A percentile compares a stretch with the other conserved stretches of the same genome.
phyloP scores from a whole-genome alignment of 2,797 vertebrate genomes.

The Sebastes miniatus region DNA sequence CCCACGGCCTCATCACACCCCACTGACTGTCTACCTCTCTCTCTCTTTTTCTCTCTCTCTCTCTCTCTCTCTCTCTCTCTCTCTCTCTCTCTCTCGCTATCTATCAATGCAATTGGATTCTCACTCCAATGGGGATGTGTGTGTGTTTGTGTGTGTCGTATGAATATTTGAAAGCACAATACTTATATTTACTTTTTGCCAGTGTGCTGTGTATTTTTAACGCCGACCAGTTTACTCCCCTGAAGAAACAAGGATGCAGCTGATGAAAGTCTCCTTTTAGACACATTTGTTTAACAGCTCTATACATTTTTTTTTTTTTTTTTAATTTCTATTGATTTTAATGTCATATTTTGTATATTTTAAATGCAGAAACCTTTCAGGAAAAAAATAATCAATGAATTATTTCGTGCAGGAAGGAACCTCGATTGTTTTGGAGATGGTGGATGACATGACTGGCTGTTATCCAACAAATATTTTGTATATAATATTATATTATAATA shows the following conservation, averaged over 20 bases:
- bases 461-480: neutral
- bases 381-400: neutral
- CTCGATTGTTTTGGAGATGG: neutral
- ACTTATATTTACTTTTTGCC: neutral
- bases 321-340: too few species aligned
- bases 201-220: neutral
- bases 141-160: neutral
- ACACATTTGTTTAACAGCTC: too few species aligned
- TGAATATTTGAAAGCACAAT: neutral
- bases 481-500: too few species aligned
- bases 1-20: constrained; percentile 16
- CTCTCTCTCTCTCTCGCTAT: too few species aligned
- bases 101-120: constrained; percentile 2
- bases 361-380: neutral
- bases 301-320: neutral
- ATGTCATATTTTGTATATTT: neutral
- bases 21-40: neutral
- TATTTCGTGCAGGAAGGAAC: neutral
- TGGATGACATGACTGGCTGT: neutral
- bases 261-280: neutral
- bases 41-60: neutral
- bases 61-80: neutral
- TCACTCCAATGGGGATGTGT: constrained; percentile 7
- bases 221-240: neutral
- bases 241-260: neutral